phyloP scores from a whole-genome alignment of 92 coral and sea anemone genomes.

The Heliopora coerulea region DNA sequence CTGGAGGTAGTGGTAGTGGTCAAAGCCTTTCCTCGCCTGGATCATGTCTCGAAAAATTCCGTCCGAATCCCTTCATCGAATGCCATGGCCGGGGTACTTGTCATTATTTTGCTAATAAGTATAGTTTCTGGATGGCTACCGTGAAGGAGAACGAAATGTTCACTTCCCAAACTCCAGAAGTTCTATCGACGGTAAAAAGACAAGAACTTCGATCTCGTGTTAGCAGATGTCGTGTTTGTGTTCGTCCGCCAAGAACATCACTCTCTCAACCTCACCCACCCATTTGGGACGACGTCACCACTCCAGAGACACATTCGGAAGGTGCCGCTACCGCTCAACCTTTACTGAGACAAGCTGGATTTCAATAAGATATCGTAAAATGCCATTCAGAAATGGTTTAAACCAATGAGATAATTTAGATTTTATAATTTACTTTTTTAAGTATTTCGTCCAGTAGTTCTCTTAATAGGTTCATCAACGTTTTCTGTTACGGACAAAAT shows the following conservation, averaged over 20 bases:
- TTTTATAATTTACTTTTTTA: background rate
- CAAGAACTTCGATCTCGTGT: constrained; percentile 72
- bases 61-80: constrained; percentile 95
- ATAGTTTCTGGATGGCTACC: constrained; percentile 96
- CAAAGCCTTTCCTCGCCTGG: constrained; percentile 96
- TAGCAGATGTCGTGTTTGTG: constrained; percentile 79
- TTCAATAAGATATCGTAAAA: constrained; percentile 27
- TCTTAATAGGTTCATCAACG: background rate
- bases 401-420: constrained; percentile 1
- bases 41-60: constrained; percentile 84
- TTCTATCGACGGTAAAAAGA: constrained; percentile 58
- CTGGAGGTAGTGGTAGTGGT: constrained; percentile 94
- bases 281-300: constrained; percentile 27
- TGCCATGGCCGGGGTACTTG: constrained; percentile 99
- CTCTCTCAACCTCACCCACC: constrained; percentile 41
- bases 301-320: constrained; percentile 22
- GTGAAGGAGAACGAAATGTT: constrained; percentile 62
- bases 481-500: background rate
- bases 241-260: constrained; percentile 42
- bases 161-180: constrained; percentile 61
- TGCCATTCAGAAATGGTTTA: background rate
- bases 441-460: no score
- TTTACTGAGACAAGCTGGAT: constrained; percentile 41
- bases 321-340: constrained; percentile 21
- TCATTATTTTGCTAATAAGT: constrained; percentile 85